These are phyloP conservation scores for Athrips mouffetella DNA, from an alignment of 2,888 invertebrate species.

Conservation along the genomic window DNA sequence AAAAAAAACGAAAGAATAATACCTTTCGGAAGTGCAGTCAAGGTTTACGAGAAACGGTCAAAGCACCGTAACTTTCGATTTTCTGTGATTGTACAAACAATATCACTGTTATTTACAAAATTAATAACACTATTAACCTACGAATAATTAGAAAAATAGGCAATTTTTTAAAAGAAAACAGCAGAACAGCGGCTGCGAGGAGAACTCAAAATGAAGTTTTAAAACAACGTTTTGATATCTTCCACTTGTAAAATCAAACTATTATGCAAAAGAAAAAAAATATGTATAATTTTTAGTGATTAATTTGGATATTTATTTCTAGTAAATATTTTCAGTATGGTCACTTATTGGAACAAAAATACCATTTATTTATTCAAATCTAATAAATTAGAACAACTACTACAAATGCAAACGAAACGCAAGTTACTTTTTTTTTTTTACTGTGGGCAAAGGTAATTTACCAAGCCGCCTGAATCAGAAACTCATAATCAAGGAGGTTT, in stretches of 20 bases:
- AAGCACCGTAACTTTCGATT: slow-evolving; percentile 9
- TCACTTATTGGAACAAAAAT: no score
- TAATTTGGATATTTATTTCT: no score
- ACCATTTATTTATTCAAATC: no score
- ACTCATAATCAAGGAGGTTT: no score
- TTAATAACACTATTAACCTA: slow-evolving; percentile 35
- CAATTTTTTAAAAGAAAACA: slow-evolving; percentile 52
- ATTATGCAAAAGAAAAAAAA: neutral
- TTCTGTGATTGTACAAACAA: slow-evolving; percentile 15
- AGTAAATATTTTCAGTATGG: no score
- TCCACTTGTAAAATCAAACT: no score
- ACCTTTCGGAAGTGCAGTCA: slow-evolving; percentile 11
- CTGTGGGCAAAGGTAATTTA: no score
- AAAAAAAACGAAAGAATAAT: slow-evolving; percentile 16
- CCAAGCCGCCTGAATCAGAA: no score
- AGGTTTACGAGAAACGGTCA: slow-evolving; percentile 11
- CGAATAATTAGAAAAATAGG: slow-evolving; percentile 35
- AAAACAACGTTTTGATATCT: slow-evolving; percentile 44
- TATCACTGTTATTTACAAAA: slow-evolving; percentile 25
- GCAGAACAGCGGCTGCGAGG: slow-evolving; percentile 60
- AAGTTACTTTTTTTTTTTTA: no score
- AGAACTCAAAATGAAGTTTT: slow-evolving; percentile 61
- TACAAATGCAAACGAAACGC: no score
- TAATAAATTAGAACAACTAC: no score
- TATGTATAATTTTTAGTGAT: no score